Evolutionary conservation across 2,797 vertebrate genomes (phyloP), one percentile per base, ranked within the genome.

Genomic region (Pseudomugil tenellus): DNA sequence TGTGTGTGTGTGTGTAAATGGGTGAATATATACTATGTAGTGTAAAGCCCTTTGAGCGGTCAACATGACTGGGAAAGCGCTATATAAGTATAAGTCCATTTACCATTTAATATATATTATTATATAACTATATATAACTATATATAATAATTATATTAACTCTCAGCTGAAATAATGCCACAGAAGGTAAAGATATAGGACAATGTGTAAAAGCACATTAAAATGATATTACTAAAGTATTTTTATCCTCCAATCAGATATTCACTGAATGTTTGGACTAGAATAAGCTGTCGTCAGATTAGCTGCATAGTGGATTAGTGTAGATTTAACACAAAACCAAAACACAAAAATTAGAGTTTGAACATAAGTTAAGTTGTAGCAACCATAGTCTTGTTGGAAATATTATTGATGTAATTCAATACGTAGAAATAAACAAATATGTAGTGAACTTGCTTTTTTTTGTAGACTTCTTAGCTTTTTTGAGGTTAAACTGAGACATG

Each of bases 241-340:
- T 34, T 46, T 41, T 48, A 29, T n/a, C 17, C 8, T 58, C 26
- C 3, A 3, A n/a, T 1, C 58, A 65, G 19, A 26, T 65, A 57
- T 67, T 46, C 49, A 39, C 29, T 26, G 35, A 17, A 29, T 63
- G 53, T 1, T 68, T 56, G n/a, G 46, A 26, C 32, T 41, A 61
- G 51, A 25, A 31, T 23, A 57, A 25, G 54, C 8, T 16, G 58
- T 31, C n/a, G 67, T 67, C 26, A 54, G 12, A 39, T 52, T 37
- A 39, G 41, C 46, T 19, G n/a, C 23, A 16, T 52, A 21, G 39
- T 63, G 29, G n/a, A 32, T n/a, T 58, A 53, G 1, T 48, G 23
- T 76, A 31, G 48, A 35, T 53, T 67, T 14, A 62, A 37, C n/a
- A 59, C 8, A 46, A 19, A 59, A 46, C 51, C 43, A 63, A 49